phyloP scores from a whole-genome alignment of 1,140 invertebrate genomes.

The Amphibalanus amphitrite region DNA sequence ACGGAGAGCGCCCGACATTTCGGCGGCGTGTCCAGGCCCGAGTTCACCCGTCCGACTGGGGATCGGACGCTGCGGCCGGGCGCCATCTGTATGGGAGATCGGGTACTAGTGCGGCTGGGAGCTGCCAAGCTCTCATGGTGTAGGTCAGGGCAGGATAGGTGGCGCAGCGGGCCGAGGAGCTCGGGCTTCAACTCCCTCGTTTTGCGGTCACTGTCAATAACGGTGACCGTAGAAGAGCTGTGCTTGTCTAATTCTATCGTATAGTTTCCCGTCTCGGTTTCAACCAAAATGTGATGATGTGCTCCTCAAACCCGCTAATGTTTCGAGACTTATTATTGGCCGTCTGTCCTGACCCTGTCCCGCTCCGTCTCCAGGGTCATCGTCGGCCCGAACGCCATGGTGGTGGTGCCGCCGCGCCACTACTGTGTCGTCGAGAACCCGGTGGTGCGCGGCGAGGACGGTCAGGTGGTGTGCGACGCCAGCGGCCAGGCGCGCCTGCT shows the following conservation, averaged over 20 bases:
- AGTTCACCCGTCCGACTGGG: too few relatives aligned
- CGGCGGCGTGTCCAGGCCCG: too few relatives aligned
- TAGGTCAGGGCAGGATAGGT: too few relatives aligned
- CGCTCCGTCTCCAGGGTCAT: conserved; percentile 16
- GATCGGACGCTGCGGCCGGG: too few relatives aligned
- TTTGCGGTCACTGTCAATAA: not conserved
- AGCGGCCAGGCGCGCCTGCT: conserved; percentile 28
- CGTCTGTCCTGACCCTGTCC: not conserved
- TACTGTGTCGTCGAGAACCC: conserved; percentile 35
- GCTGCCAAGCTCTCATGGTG: too few relatives aligned
- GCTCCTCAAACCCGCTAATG: too few relatives aligned
- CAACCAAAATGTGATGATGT: conserved; percentile 5
- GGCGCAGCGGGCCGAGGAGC: too few relatives aligned
- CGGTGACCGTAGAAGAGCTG: not conserved
- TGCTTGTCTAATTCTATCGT: not conserved
- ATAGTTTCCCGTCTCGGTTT: conserved; percentile 6
- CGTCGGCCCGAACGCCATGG: conserved; percentile 25
- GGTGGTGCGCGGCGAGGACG: conserved; percentile 24
- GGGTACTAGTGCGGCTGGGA: too few relatives aligned
- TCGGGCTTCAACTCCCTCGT: too few relatives aligned
- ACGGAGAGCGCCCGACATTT: too few relatives aligned
- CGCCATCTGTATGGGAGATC: too few relatives aligned
- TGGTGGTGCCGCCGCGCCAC: conserved; percentile 33
- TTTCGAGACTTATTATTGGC: too few relatives aligned
- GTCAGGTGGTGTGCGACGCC: conserved; percentile 24